These are phyloP conservation scores for Diarsia mendica DNA, from an alignment of 2,888 invertebrate genomes.

Conservation along the genomic window DNA sequence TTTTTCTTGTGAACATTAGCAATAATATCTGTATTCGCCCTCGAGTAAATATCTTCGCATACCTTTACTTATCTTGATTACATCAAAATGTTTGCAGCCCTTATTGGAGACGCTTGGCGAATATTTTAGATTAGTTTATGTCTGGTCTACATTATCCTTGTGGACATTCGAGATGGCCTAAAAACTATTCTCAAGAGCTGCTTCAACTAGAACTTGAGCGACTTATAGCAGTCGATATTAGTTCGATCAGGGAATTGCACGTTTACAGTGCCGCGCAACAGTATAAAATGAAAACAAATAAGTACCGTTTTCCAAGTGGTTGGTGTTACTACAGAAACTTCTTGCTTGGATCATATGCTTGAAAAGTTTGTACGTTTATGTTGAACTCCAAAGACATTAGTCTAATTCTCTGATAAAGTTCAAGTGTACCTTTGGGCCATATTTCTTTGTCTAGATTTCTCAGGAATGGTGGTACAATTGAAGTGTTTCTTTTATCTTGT, in stretches of 20 bases:
- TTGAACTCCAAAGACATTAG: constrained; percentile 37
- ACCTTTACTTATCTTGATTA: constrained; percentile 33
- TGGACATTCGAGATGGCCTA: constrained; percentile 40
- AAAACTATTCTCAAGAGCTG: constrained; percentile 51
- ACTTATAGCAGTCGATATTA: constrained; percentile 46
- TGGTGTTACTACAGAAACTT: constrained; percentile 30
- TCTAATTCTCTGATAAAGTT: constrained; percentile 24
- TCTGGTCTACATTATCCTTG: constrained; percentile 38
- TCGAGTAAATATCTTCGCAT: constrained; percentile 23
- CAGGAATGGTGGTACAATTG: not conserved
- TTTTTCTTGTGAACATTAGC: constrained; percentile 68
- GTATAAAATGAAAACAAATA: constrained; percentile 46
- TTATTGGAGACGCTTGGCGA: constrained; percentile 24
- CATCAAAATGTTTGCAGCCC: constrained; percentile 33
- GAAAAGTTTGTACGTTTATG: constrained; percentile 29
- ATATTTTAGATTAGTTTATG: constrained; percentile 33
- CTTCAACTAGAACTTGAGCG: constrained; percentile 57
- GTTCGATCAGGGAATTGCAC: constrained; percentile 56
- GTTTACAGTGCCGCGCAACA: constrained; percentile 34
- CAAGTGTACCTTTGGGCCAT: constrained; percentile 7
- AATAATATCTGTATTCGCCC: constrained; percentile 58
- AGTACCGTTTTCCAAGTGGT: constrained; percentile 32
- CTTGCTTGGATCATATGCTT: constrained; percentile 40
- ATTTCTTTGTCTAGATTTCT: not conserved
- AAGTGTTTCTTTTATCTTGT: not conserved